Conservation (phyloP, 2,888 invertebrate species). For the Mallateleia sp. region DNA sequence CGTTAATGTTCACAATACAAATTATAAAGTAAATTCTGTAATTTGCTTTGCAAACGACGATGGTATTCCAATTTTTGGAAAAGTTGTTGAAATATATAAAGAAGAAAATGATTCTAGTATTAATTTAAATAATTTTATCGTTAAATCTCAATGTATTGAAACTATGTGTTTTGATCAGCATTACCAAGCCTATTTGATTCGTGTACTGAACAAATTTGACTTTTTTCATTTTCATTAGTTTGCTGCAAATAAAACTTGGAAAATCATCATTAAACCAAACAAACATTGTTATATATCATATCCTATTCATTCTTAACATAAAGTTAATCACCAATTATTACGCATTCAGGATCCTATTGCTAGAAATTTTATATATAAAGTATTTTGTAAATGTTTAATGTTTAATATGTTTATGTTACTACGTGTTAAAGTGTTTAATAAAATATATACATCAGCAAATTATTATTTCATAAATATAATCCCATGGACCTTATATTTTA, state of each 20-base stretch:
- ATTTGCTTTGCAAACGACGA: not conserved
- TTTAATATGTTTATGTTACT: no score
- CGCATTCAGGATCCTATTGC: no score
- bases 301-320: no score
- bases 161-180: not conserved
- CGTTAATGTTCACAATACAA: not conserved
- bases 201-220: not conserved
- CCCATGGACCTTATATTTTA: no score
- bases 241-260: not conserved
- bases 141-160: not conserved
- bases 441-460: no score
- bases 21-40: not conserved
- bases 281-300: not conserved
- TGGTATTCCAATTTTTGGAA: not conserved
- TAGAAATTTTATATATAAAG: no score
- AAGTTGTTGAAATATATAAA: not conserved
- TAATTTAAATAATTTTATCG: not conserved
- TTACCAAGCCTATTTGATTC: slow-evolving; percentile 2
- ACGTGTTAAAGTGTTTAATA: no score
- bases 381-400: no score
- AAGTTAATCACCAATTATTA: no score
- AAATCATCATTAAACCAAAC: not conserved
- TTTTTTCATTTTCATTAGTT: not conserved
- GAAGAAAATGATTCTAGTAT: not conserved
- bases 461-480: no score